A percentile compares a stretch with the other conserved stretches of the same genome.
phyloP scores from a whole-genome alignment of 2,888 invertebrate species.

The Micropterix aruncella region DNA sequence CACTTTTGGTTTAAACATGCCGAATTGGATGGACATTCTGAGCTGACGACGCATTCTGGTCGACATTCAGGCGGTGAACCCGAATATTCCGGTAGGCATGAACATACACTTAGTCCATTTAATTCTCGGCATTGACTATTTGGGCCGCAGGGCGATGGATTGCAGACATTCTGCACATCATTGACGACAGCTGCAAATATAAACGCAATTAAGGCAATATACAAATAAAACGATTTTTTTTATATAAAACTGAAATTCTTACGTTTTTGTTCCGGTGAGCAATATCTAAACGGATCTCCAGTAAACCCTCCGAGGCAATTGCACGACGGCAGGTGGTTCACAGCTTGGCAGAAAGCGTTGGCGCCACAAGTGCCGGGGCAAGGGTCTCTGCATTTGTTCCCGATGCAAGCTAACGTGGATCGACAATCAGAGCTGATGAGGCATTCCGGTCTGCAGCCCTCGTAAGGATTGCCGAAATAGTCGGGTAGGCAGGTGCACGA shows the following conservation, averaged over 20 bases:
- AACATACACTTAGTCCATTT: conserved; percentile 57
- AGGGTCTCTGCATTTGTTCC: conserved; percentile 61
- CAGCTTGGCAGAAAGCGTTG: conserved; percentile 57
- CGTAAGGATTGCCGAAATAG: conserved; percentile 47
- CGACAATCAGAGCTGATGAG: conserved; percentile 59
- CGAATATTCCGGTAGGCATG: conserved; percentile 52
- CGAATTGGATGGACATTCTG: conserved; percentile 55
- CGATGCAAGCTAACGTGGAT: conserved; percentile 55
- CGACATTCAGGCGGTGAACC: conserved; percentile 63
- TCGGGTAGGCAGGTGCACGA: conserved; percentile 51
- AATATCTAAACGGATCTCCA: conserved; percentile 43
- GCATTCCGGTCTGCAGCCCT: conserved; percentile 64
- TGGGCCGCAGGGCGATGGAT: conserved; percentile 62
- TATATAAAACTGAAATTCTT: background rate
- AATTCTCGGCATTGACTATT: conserved; percentile 55
- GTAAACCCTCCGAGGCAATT: conserved; percentile 49
- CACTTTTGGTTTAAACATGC: conserved; percentile 67
- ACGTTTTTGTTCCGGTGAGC: conserved; percentile 17
- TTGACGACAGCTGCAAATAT: conserved; percentile 15
- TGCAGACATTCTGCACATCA: conserved; percentile 45
- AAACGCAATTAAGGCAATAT: background rate
- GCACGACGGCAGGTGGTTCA: conserved; percentile 59
- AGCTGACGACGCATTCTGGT: conserved; percentile 64
- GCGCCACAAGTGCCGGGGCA: conserved; percentile 63
- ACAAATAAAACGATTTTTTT: background rate